These are phyloP conservation scores for Lutraria rhynchaena DNA, from an alignment of 1,140 invertebrate species.

Conservation along the genomic window DNA sequence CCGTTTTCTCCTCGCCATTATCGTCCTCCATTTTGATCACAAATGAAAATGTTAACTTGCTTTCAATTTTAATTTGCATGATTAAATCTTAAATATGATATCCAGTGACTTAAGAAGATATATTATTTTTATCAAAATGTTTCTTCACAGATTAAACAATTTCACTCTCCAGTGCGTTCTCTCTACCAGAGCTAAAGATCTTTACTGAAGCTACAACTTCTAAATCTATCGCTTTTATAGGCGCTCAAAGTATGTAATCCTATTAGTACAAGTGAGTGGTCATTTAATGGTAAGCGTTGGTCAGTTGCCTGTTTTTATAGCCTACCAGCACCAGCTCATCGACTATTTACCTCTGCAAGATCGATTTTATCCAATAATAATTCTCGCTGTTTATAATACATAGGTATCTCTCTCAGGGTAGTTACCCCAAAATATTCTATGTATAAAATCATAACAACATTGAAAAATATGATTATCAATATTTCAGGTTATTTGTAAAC, in stretches of 20 bases:
- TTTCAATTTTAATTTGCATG: constrained; percentile 33
- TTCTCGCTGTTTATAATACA: constrained; percentile 13
- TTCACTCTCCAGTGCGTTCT: too few relatives aligned
- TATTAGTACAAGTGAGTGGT: constrained; percentile 5
- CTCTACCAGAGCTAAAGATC: too few relatives aligned
- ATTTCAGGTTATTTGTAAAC: too few relatives aligned
- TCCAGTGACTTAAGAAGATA: too few relatives aligned
- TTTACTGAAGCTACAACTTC: not conserved
- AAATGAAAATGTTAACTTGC: constrained; percentile 14
- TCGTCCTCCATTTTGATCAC: constrained; percentile 22
- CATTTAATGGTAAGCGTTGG: constrained; percentile 4
- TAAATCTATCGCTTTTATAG: not conserved
- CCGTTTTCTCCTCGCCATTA: not conserved
- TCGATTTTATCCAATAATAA: not conserved
- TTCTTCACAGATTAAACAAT: too few relatives aligned
- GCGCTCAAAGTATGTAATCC: not conserved
- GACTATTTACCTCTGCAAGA: constrained; percentile 14
- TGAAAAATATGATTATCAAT: too few relatives aligned
- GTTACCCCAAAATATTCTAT: too few relatives aligned
- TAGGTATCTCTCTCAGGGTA: too few relatives aligned
- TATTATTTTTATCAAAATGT: too few relatives aligned
- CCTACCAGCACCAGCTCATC: not conserved
- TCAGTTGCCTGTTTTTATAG: not conserved
- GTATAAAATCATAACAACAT: too few relatives aligned
- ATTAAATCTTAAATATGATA: too few relatives aligned